Conservation (phyloP, 2,888 invertebrate species). For the Bembecia ichneumoniformis region DNA sequence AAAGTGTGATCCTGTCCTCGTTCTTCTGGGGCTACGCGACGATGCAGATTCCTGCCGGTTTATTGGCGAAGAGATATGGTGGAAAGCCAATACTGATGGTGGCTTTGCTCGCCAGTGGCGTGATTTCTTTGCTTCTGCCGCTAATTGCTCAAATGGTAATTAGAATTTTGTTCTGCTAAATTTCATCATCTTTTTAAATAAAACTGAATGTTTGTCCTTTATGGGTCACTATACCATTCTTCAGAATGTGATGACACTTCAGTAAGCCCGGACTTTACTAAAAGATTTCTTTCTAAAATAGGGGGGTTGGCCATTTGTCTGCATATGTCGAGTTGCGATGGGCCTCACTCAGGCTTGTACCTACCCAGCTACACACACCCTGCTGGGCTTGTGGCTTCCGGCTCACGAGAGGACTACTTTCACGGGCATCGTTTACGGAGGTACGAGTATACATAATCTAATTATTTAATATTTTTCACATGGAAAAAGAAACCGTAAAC, state of each 20-base stretch:
- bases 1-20: conserved; percentile 77
- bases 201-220: too few relatives aligned
- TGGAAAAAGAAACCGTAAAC: background rate
- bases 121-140: conserved; percentile 74
- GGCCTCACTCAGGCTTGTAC: conserved; percentile 79
- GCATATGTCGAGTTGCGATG: conserved; percentile 75
- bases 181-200: conserved; percentile 7
- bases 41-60: conserved; percentile 80
- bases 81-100: conserved; percentile 77
- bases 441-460: conserved; percentile 26
- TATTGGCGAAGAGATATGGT: conserved; percentile 83
- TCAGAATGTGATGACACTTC: too few relatives aligned
- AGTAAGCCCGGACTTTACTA: too few relatives aligned
- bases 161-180: background rate
- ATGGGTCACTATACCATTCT: too few relatives aligned
- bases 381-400: conserved; percentile 78
- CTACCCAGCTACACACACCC: conserved; percentile 75
- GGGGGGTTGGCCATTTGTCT: conserved; percentile 72
- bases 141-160: conserved; percentile 62
- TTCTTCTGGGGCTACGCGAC: conserved; percentile 86
- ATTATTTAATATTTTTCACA: background rate
- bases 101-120: conserved; percentile 69
- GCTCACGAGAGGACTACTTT: conserved; percentile 70
- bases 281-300: conserved; percentile 11
- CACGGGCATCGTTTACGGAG: conserved; percentile 66